These are phyloP conservation scores for Macroglossus sobrinus DNA, from an alignment of 2,113 vertebrate genomes.

Conservation along the genomic window DNA sequence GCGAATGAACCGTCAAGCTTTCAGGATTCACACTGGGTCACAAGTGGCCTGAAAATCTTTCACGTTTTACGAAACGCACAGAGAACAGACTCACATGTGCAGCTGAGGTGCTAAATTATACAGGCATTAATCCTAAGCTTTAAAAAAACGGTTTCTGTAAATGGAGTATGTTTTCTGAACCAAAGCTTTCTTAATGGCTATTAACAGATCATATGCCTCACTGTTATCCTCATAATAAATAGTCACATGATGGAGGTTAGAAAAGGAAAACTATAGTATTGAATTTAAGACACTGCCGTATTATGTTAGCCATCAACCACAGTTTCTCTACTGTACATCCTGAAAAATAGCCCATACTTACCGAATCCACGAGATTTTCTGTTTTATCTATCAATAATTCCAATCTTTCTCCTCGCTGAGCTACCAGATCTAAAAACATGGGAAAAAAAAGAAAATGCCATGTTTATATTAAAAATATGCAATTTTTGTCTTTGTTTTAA, in stretches of 20 bases:
- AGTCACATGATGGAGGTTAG: background rate
- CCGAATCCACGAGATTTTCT: slow-evolving; percentile 97
- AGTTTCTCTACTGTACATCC: background rate
- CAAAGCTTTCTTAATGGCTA: slow-evolving; percentile 36
- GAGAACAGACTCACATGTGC: background rate
- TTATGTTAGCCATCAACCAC: slow-evolving; percentile 8
- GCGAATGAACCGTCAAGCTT: background rate
- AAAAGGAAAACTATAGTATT: background rate
- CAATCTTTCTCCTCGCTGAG: slow-evolving; percentile 97
- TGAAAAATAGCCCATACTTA: slow-evolving; percentile 81
- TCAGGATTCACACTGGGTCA: background rate
- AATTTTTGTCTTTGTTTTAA: slow-evolving; percentile 22
- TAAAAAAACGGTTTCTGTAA: background rate
- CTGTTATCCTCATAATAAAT: background rate
- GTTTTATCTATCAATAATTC: slow-evolving; percentile 99
- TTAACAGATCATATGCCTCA: background rate
- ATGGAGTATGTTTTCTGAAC: slow-evolving; percentile 6
- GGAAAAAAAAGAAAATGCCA: slow-evolving; percentile 39
- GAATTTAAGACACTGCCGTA: slow-evolving; percentile 21
- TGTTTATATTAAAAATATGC: slow-evolving; percentile 29
- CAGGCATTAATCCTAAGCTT: slow-evolving; percentile 13
- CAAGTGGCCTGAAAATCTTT: background rate
- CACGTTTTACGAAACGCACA: background rate
- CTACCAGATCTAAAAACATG: slow-evolving; percentile 91
- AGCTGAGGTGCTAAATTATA: background rate